Evolutionary conservation across 2,888 invertebrate species (phyloP).

Genomic region (Gortyna flavago): DNA sequence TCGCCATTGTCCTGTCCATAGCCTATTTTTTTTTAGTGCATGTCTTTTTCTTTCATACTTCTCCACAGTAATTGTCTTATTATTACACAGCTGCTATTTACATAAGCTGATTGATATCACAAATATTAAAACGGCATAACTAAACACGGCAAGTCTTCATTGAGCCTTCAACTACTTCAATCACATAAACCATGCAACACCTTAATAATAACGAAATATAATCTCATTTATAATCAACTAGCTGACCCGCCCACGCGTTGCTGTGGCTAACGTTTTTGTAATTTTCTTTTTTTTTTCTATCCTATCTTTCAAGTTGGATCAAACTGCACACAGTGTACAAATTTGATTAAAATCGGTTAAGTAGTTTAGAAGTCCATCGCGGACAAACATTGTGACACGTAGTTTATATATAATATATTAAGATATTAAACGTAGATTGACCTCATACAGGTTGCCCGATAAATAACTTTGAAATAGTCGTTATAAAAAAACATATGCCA

Average conservation of each 20-base stretch:
- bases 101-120: slow-evolving; percentile 43
- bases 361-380: too few species aligned
- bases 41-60: background rate
- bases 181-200: slow-evolving; percentile 1
- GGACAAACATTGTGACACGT: too few species aligned
- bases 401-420: too few species aligned
- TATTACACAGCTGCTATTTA: slow-evolving; percentile 5
- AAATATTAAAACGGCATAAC: slow-evolving; percentile 20
- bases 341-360: too few species aligned
- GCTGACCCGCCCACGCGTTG: too few species aligned
- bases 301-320: too few species aligned
- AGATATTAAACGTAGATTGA: background rate
- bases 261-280: too few species aligned
- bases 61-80: background rate
- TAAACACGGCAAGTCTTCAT: slow-evolving; percentile 32
- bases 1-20: background rate
- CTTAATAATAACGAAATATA: slow-evolving; percentile 11
- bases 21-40: background rate
- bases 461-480: background rate
- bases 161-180: slow-evolving; percentile 40
- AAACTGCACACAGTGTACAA: too few species aligned
- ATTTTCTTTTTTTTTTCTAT: too few species aligned
- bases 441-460: too few species aligned
- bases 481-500: background rate
- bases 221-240: slow-evolving; percentile 7